phyloP scores from a whole-genome alignment of 2,797 vertebrate genomes.

The Acrossocheilus fasciatus region DNA sequence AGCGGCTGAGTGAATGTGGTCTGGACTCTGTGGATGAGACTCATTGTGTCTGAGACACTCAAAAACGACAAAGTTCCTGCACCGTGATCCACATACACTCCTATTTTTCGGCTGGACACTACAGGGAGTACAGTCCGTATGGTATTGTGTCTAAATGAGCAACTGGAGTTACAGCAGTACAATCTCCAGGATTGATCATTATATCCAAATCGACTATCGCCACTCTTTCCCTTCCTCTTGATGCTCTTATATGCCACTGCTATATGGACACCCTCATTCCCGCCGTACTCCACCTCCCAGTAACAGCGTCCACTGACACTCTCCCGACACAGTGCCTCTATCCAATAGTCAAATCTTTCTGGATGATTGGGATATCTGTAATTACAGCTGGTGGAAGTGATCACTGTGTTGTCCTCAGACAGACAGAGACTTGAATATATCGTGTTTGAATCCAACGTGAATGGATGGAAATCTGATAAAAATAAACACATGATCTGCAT shows the following conservation, averaged over 20 bases:
- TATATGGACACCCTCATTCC: neutral
- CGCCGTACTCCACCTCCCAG: neutral
- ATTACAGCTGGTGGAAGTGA: rapidly evolving
- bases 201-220: neutral
- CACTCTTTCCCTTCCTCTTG: neutral
- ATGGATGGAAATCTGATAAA: neutral
- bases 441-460: neutral
- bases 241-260: constrained; percentile 8
- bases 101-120: neutral
- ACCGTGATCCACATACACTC: neutral
- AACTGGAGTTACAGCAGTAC: neutral
- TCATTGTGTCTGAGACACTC: neutral
- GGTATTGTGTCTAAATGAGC: neutral
- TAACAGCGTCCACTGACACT: neutral
- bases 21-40: constrained; percentile 13
- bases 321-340: neutral
- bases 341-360: neutral
- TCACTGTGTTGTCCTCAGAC: neutral
- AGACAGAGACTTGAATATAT: neutral
- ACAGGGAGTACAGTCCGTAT: neutral
- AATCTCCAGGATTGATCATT: neutral
- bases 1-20: neutral
- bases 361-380: neutral
- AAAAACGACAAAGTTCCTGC: neutral
- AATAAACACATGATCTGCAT: neutral